Evolutionary conservation across 2,113 vertebrate species (phyloP).

Genomic region (Aptenodytes patagonicus): DNA sequence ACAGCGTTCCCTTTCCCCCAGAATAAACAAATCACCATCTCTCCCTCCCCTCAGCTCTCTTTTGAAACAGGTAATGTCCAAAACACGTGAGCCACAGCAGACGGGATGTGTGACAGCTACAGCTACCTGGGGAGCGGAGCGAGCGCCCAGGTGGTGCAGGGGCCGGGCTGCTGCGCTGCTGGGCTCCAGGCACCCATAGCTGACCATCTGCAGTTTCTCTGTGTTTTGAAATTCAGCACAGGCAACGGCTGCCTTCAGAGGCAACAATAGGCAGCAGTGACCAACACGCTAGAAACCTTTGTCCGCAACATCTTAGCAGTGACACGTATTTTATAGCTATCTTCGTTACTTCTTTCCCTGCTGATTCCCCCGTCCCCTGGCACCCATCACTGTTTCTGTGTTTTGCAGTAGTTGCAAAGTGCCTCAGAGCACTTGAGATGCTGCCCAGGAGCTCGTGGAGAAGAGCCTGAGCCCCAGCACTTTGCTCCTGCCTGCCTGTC

Average conservation of each 20-base stretch:
- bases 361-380: fast-evolving
- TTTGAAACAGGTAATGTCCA: background rate
- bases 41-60: background rate
- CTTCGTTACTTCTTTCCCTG: background rate
- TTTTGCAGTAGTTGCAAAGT: background rate
- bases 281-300: background rate
- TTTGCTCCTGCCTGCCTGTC: background rate
- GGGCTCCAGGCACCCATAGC: background rate
- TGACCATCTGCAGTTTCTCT: background rate
- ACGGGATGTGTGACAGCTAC: background rate
- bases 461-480: background rate
- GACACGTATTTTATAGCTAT: fast-evolving
- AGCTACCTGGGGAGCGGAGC: fast-evolving
- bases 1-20: background rate
- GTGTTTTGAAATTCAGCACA: background rate
- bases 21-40: background rate
- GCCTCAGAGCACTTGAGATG: background rate
- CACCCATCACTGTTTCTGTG: background rate
- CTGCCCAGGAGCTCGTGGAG: background rate
- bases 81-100: fast-evolving
- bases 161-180: background rate
- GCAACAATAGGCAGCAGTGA: background rate
- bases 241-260: background rate
- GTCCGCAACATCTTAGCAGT: background rate
- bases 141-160: background rate